phyloP scores from a whole-genome alignment of 2,113 vertebrate genomes.

The Equus quagga region DNA sequence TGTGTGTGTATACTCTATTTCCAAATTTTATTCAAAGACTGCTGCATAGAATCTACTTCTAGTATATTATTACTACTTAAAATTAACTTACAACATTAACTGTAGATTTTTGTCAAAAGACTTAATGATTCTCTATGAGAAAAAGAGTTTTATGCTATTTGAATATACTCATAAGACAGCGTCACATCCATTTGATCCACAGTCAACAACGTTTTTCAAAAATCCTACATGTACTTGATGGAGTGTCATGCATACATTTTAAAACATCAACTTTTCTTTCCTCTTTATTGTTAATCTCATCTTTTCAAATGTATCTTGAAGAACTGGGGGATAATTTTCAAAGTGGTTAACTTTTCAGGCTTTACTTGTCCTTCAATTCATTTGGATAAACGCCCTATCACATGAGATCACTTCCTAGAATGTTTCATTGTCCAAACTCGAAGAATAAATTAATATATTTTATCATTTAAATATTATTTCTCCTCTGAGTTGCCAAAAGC shows the following conservation, averaged over 20 bases:
- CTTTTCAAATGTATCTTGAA: slow-evolving; percentile 30
- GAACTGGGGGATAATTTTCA: neutral
- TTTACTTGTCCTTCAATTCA: neutral
- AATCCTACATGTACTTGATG: neutral
- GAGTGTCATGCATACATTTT: neutral
- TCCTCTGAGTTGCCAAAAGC: neutral
- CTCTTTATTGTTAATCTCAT: neutral
- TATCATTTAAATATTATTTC: neutral
- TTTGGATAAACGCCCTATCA: neutral
- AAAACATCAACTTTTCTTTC: neutral
- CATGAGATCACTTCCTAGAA: neutral
- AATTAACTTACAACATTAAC: slow-evolving; percentile 1
- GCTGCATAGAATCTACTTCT: neutral
- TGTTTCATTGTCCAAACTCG: neutral
- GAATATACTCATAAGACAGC: neutral
- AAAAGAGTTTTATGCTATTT: neutral
- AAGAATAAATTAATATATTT: slow-evolving; percentile 33
- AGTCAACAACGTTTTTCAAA: neutral
- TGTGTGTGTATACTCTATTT: neutral
- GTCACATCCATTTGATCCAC: neutral
- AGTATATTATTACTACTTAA: neutral
- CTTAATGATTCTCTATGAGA: neutral
- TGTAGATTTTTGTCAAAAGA: slow-evolving; percentile 29
- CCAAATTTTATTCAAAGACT: neutral
- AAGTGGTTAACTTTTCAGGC: neutral